phyloP scores from a whole-genome alignment of 1,140 invertebrate species.

The Papilio polytes region DNA sequence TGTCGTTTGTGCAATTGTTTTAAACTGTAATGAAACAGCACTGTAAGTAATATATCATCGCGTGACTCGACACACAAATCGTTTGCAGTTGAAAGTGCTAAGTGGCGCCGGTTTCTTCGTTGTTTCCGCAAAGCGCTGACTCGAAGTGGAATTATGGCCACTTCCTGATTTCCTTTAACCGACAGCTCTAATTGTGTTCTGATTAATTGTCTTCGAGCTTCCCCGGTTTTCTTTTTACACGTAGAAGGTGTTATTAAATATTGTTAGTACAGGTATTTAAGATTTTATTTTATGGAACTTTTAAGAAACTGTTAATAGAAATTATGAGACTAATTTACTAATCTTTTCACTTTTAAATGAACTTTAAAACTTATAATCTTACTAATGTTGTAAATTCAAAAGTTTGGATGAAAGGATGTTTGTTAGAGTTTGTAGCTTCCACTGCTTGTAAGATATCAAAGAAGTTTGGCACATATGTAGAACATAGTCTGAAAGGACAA shows the following conservation, averaged over 20 bases:
- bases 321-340: neutral
- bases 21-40: conserved; percentile 1
- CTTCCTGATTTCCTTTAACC: conserved; percentile 29
- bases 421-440: too few species aligned
- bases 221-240: neutral
- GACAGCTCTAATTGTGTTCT: conserved; percentile 6
- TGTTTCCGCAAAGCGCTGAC: conserved; percentile 24
- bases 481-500: too few species aligned
- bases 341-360: neutral
- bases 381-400: too few species aligned
- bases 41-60: conserved; percentile 7
- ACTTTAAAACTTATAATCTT: too few species aligned
- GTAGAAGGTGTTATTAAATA: neutral
- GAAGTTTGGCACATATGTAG: too few species aligned
- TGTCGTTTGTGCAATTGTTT: neutral
- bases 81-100: conserved; percentile 27
- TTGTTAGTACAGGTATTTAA: neutral
- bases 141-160: conserved; percentile 23
- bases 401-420: too few species aligned
- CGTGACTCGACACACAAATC: conserved; percentile 22
- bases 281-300: neutral
- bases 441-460: too few species aligned
- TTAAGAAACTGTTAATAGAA: neutral
- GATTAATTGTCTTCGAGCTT: conserved; percentile 10
- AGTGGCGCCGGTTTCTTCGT: conserved; percentile 7